Evolutionary conservation across 2,888 invertebrate genomes (phyloP).

Genomic region (Scrobipalpa costella): DNA sequence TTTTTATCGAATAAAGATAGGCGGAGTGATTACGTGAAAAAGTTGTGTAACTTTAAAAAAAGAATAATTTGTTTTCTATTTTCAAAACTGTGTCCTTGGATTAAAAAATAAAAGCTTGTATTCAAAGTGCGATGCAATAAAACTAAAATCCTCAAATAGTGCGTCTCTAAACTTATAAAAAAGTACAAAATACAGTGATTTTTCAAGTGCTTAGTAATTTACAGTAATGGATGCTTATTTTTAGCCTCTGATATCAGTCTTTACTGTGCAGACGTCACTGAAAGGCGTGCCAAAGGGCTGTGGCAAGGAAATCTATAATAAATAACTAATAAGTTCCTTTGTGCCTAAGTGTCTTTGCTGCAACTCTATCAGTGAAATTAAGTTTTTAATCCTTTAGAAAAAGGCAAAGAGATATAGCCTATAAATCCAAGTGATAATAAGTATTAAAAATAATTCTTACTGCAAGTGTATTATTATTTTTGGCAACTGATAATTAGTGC

Average conservation of each 20-base stretch:
- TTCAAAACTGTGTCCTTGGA: neutral
- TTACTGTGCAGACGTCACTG: neutral
- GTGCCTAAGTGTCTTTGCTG: neutral
- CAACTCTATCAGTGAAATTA: too few relatives aligned
- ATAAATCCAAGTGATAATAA: neutral
- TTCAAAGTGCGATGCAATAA: neutral
- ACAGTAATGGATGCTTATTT: neutral
- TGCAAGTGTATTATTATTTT: neutral
- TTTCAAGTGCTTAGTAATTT: neutral
- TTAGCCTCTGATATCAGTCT: slow-evolving; percentile 12
- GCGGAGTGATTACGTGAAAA: too few relatives aligned
- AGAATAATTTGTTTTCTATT: neutral
- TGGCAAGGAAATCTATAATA: neutral
- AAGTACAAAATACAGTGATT: neutral
- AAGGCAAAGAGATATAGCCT: neutral
- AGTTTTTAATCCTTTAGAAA: neutral
- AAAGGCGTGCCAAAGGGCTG: neutral
- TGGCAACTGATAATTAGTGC: neutral
- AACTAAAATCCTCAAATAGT: neutral
- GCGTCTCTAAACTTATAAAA: neutral
- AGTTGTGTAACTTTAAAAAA: neutral
- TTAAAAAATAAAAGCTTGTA: too few relatives aligned
- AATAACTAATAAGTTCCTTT: neutral
- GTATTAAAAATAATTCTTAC: neutral
- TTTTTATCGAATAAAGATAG: too few relatives aligned